phyloP scores from a whole-genome alignment of 2,888 invertebrate species.

The Lasius platythorax region DNA sequence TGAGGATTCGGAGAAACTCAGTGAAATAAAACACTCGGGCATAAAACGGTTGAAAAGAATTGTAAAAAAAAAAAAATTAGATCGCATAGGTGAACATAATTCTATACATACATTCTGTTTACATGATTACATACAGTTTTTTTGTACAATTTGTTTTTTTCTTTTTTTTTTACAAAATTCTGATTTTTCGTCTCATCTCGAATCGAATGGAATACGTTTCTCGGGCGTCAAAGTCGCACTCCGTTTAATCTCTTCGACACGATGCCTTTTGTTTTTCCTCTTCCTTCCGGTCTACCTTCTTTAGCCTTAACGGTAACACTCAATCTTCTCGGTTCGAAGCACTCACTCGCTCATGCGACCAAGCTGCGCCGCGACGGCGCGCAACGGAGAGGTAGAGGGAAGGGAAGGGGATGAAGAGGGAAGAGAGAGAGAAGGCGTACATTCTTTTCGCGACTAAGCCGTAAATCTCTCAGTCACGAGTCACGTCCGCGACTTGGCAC shows the following conservation, averaged over 20 bases:
- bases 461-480: conserved; percentile 44
- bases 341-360: conserved; percentile 24
- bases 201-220: conserved; percentile 9
- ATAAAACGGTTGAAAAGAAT: not conserved
- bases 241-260: conserved; percentile 9
- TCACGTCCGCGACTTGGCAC: conserved; percentile 74
- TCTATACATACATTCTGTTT: conserved; percentile 18
- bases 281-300: not conserved
- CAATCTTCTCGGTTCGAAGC: conserved; percentile 33
- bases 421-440: conserved; percentile 38
- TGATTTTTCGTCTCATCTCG: conserved; percentile 3
- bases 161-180: conserved; percentile 27
- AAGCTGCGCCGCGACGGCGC: conserved; percentile 14
- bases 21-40: conserved; percentile 19
- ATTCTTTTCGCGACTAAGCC: conserved; percentile 56
- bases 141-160: conserved; percentile 33
- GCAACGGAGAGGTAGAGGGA: not conserved
- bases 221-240: not conserved
- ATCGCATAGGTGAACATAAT: conserved; percentile 5
- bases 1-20: not conserved
- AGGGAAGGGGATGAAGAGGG: not conserved
- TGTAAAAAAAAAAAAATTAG: not conserved
- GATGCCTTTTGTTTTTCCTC: conserved; percentile 21
- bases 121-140: conserved; percentile 23
- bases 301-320: conserved; percentile 21